phyloP scores from a whole-genome alignment of 2,888 invertebrate species.

The Zeuzera pyrina region DNA sequence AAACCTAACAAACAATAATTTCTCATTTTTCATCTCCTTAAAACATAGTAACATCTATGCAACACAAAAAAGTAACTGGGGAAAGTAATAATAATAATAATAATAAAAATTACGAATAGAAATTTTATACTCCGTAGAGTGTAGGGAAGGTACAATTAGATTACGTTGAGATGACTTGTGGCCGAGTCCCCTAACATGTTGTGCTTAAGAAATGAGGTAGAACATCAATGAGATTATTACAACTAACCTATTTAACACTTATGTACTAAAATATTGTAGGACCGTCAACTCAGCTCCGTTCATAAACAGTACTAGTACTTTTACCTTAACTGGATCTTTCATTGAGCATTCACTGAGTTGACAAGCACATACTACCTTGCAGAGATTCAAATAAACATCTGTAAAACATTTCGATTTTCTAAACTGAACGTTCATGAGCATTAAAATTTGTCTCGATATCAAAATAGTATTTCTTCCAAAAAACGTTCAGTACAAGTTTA shows the following conservation, averaged over 20 bases:
- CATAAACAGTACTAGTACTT: conserved; percentile 17
- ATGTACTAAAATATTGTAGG: conserved; percentile 36
- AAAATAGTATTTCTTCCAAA: conserved; percentile 23
- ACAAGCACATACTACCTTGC: conserved; percentile 58
- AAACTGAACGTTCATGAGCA: conserved; percentile 16
- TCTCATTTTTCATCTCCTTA: conserved; percentile 66
- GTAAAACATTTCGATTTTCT: neutral
- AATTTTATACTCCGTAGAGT: conserved; percentile 70
- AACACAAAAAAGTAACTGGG: conserved; percentile 72
- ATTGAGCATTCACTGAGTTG: conserved; percentile 49
- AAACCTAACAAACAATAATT: conserved; percentile 75
- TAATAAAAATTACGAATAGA: conserved; percentile 54
- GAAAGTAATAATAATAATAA: conserved; percentile 58
- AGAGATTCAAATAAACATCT: conserved; percentile 57
- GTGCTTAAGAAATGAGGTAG: conserved; percentile 53
- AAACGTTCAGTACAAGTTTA: conserved; percentile 18
- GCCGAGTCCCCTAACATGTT: conserved; percentile 43
- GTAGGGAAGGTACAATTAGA: conserved; percentile 68
- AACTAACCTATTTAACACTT: conserved; percentile 64
- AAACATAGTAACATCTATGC: conserved; percentile 75
- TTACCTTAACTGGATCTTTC: conserved; percentile 22
- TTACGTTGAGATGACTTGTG: conserved; percentile 47
- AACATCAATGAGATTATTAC: conserved; percentile 64
- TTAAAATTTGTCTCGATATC: conserved; percentile 2
- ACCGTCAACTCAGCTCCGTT: conserved; percentile 42